phyloP scores from a whole-genome alignment of 2,888 invertebrate genomes.

The Clivina fossor region DNA sequence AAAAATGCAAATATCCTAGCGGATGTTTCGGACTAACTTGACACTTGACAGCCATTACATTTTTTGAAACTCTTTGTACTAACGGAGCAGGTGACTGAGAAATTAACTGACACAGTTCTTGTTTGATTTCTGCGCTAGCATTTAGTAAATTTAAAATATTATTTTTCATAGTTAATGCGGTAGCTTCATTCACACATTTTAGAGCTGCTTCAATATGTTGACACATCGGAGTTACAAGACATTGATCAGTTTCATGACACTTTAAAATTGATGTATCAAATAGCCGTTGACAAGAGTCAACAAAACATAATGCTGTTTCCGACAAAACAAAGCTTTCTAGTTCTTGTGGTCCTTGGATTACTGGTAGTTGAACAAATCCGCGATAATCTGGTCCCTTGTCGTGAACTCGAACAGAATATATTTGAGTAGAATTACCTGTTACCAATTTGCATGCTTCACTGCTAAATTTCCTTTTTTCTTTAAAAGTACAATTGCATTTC shows the following conservation, averaged over 20 bases:
- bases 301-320: conserved; percentile 58
- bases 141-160: conserved; percentile 62
- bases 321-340: conserved; percentile 41
- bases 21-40: conserved; percentile 67
- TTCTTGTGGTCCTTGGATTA: conserved; percentile 45
- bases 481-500: conserved; percentile 70
- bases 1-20: conserved; percentile 70
- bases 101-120: conserved; percentile 62
- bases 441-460: conserved; percentile 68
- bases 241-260: conserved; percentile 54
- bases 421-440: conserved; percentile 61
- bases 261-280: conserved; percentile 59
- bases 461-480: conserved; percentile 60
- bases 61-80: conserved; percentile 70
- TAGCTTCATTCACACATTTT: conserved; percentile 63
- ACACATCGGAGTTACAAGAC: conserved; percentile 50
- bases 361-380: conserved; percentile 69
- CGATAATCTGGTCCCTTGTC: conserved; percentile 71
- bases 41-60: conserved; percentile 71
- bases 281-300: conserved; percentile 59
- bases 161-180: conserved; percentile 62
- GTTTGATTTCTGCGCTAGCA: conserved; percentile 61
- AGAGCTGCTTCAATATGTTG: conserved; percentile 67
- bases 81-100: conserved; percentile 63
- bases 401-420: conserved; percentile 69